Base-by-base conservation (phyloP, 2,888 invertebrate species). In the Piscicola geometra region DNA sequence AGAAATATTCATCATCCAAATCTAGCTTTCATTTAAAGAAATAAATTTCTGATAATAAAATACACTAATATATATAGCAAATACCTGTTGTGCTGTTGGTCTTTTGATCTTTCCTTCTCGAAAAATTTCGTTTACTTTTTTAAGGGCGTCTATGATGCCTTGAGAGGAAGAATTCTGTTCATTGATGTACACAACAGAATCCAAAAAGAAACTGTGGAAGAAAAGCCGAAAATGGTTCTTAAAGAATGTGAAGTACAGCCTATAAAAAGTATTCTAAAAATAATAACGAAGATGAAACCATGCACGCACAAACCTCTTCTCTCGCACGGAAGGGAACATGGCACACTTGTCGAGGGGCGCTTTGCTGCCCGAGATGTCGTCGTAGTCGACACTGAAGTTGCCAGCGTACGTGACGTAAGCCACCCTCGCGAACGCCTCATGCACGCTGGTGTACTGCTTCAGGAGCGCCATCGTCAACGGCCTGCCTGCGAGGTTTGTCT, bases 391-490 rank as follows among this genome's bases (percentile, higher is more conserved):
- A 28, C 73, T 71, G 50, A 66, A 36, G 50, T 78, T 64, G 47
- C 33, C 60, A n/a, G 76, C 72, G 69, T 77, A 80, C 12, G 77
- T 78, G 47, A 80, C 76, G 71, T 75, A 73, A 18, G 79, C 78
- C 28, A 77, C n/a, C 5, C 80, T 75, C 33, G 76, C 76, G 64
- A 75, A 79, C 66, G 75, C 74, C 0, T 77, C 71, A 41, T 80
- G 78, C 5, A 80, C 50, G n/a, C 76, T 78, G 35, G 77, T 78
- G 72, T 78, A 78, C 41, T 77, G 76, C 60, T 66, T 68, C n/a
- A 78, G 36, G 12, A 79, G 21, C 5, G 68, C 67, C 33, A 70
- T 52, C 28, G 71, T 28, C n/a, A 78, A 21, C 28, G 52, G 76
- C 36, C 60, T 71, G 12, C 64, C 66, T 41, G 56, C n/a, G 25